Evolutionary conservation across 2,797 vertebrate species (phyloP).

Genomic region (Premnoplex brunnescens): DNA sequence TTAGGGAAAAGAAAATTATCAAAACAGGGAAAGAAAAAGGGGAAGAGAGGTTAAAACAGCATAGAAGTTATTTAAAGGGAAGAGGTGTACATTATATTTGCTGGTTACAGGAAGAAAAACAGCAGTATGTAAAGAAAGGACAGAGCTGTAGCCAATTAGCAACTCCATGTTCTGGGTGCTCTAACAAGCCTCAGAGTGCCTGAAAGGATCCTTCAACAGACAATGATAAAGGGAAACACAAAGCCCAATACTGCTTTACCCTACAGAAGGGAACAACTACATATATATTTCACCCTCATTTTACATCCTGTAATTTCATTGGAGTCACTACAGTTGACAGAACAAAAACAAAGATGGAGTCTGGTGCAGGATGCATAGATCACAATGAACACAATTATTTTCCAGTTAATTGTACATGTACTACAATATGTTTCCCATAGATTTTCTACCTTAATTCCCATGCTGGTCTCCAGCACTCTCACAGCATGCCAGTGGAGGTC

Average conservation of each 20-base stretch:
- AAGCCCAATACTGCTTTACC: not conserved
- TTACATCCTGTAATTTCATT: not conserved
- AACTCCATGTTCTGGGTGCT: not conserved
- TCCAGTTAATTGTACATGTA: not conserved
- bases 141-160: conserved; percentile 6
- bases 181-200: not conserved
- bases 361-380: not conserved
- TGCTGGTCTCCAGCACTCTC: not conserved
- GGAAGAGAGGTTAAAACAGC: conserved; percentile 49
- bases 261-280: not conserved
- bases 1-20: conserved; percentile 29
- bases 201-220: not conserved
- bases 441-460: not conserved
- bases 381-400: not conserved
- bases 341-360: not conserved
- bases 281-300: not conserved
- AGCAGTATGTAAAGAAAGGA: not conserved
- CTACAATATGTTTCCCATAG: not conserved
- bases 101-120: conserved; percentile 40
- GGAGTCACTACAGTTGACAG: not conserved
- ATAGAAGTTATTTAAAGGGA: conserved; percentile 19
- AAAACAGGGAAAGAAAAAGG: not conserved
- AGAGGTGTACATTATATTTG: not conserved
- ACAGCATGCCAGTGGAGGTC: not conserved
- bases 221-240: not conserved